These are phyloP conservation scores for Orchesella flavescens DNA, from an alignment of 2,888 invertebrate species.

Conservation along the genomic window DNA sequence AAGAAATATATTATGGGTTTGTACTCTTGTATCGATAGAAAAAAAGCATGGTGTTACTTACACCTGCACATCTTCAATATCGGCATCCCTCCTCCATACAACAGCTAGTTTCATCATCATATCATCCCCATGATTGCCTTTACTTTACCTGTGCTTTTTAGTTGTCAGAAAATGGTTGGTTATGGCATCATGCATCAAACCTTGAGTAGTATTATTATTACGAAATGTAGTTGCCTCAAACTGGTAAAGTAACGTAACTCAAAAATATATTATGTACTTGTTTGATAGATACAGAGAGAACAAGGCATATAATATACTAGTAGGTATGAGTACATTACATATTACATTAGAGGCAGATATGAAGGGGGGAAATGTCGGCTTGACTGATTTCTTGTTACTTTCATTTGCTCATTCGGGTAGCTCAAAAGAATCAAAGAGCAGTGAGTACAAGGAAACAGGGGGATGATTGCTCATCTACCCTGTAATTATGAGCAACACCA, in stretches of 20 bases:
- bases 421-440: conserved; percentile 57
- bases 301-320: too few species aligned
- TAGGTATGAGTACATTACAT: too few species aligned
- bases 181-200: conserved; percentile 16
- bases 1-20: not conserved
- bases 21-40: too few species aligned
- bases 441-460: conserved; percentile 60
- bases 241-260: not conserved
- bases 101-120: too few species aligned
- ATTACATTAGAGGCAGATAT: not conserved
- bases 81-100: too few species aligned
- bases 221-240: not conserved
- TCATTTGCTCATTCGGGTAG: conserved; percentile 61
- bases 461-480: conserved; percentile 66
- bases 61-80: too few species aligned
- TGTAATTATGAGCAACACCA: conserved; percentile 72
- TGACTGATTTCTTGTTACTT: conserved; percentile 49
- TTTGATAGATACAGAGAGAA: too few species aligned
- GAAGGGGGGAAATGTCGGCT: conserved; percentile 44
- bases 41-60: too few species aligned
- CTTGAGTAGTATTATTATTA: not conserved
- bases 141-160: not conserved
- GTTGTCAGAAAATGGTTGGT: not conserved
- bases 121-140: not conserved
- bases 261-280: too few species aligned